A percentile compares a stretch with the other conserved stretches of the same genome.
Conservation (phyloP, 2,888 invertebrate genomes). For the Slavum lentiscoides region DNA sequence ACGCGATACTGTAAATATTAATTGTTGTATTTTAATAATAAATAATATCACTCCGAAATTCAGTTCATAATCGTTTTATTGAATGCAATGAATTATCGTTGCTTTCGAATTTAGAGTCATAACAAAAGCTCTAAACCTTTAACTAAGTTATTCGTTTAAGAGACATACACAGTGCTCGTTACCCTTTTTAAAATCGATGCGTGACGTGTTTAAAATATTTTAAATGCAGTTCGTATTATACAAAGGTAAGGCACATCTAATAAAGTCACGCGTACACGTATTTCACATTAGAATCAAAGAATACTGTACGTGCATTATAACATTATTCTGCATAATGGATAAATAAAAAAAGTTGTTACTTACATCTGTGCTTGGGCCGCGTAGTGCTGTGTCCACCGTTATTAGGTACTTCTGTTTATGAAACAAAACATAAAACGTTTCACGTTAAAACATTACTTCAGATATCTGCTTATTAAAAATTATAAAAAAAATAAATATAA, state of each 20-base stretch:
- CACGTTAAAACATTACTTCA: slow-evolving; percentile 2
- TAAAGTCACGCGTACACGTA: neutral
- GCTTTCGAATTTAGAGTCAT: no score
- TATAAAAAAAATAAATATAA: neutral
- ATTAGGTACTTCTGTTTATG: slow-evolving; percentile 36
- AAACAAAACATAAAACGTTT: slow-evolving; percentile 25
- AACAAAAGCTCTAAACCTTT: no score
- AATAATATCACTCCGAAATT: no score
- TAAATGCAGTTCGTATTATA: neutral
- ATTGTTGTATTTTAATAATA: no score
- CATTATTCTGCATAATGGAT: neutral
- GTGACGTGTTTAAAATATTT: neutral
- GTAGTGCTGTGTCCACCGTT: slow-evolving; percentile 37
- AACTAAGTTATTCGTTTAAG: no score
- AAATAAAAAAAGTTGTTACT: slow-evolving; percentile 38
- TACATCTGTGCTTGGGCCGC: slow-evolving; percentile 41
- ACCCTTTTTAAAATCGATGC: no score
- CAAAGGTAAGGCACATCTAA: neutral
- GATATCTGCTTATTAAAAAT: neutral
- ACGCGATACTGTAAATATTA: no score
- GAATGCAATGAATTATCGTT: no score
- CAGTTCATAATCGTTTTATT: no score
- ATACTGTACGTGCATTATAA: neutral
- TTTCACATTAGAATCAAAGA: slow-evolving; percentile 12
- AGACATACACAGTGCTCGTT: no score